phyloP scores from a whole-genome alignment of 1,140 invertebrate genomes.

The Drosophila sturtevanti region DNA sequence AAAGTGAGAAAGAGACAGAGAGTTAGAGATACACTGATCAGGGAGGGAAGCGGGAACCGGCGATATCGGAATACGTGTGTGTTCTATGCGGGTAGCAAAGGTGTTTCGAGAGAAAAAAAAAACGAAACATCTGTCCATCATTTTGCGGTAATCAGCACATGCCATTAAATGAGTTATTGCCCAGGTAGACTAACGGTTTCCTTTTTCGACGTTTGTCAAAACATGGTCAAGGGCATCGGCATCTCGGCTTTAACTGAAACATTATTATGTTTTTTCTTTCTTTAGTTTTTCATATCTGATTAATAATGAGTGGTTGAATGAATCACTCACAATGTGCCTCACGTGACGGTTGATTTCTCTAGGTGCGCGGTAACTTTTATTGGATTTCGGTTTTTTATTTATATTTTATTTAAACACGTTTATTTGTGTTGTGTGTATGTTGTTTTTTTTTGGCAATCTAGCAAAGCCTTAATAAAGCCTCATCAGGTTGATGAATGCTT shows the following conservation, averaged over 20 bases:
- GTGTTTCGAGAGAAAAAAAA: slow-evolving; percentile 8
- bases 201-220: slow-evolving; percentile 49
- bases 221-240: slow-evolving; percentile 68
- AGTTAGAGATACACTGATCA: not conserved
- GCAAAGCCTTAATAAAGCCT: slow-evolving; percentile 55
- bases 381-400: not conserved
- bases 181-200: slow-evolving; percentile 53
- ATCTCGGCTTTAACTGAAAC: not conserved
- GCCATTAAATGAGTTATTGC: slow-evolving; percentile 40
- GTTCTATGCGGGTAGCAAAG: slow-evolving; percentile 4
- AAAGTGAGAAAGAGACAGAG: not conserved
- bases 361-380: slow-evolving; percentile 22
- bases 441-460: slow-evolving; percentile 41
- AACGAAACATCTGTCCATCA: slow-evolving; percentile 60
- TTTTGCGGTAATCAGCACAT: slow-evolving; percentile 43
- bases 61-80: too few species aligned
- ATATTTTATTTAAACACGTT: slow-evolving; percentile 51
- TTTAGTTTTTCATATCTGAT: slow-evolving; percentile 30
- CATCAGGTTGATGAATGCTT: slow-evolving; percentile 42
- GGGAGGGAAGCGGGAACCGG: not conserved
- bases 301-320: slow-evolving; percentile 27
- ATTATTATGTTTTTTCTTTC: slow-evolving; percentile 3
- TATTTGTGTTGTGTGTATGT: slow-evolving; percentile 12
- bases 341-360: slow-evolving; percentile 45
- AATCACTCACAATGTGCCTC: slow-evolving; percentile 38